Percentiles rank a stretch among this genome's conserved stretches.
Conservation (phyloP, 2,888 invertebrate species). For the Drosophila histrio region DNA sequence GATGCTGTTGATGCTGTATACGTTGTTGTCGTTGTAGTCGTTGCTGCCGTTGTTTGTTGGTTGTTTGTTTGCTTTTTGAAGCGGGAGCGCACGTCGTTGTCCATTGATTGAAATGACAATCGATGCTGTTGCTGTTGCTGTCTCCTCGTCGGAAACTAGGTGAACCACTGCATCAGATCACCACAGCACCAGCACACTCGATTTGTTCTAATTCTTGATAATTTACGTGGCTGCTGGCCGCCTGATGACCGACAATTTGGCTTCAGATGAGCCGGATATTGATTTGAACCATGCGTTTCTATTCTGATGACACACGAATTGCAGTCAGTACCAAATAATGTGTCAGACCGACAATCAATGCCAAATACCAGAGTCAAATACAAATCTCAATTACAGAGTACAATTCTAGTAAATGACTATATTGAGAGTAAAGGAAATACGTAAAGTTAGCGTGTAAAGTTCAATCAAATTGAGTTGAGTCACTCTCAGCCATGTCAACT, state of each 20-base stretch:
- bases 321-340: not conserved
- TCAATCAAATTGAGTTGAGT: not conserved
- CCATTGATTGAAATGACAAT: constrained; percentile 76
- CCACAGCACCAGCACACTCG: constrained; percentile 11
- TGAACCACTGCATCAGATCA: constrained; percentile 65
- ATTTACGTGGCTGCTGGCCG: constrained; percentile 58
- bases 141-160: constrained; percentile 63
- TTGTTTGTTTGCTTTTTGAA: constrained; percentile 46
- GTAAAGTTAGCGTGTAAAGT: too few relatives aligned
- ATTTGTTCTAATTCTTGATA: constrained; percentile 72
- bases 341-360: constrained; percentile 28
- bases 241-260: constrained; percentile 60
- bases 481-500: not conserved
- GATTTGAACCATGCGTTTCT: constrained; percentile 23
- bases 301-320: constrained; percentile 20
- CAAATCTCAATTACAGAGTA: not conserved
- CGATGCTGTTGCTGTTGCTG: constrained; percentile 42
- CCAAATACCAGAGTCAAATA: constrained; percentile 21
- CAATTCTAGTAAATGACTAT: not conserved
- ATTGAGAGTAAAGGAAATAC: not conserved
- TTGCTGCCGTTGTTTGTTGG: constrained; percentile 43
- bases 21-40: constrained; percentile 13
- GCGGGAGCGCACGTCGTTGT: constrained; percentile 48
- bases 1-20: constrained; percentile 25
- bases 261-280: constrained; percentile 66